These are phyloP conservation scores for Jordanella pulchra DNA, from an alignment of 2,797 vertebrate genomes.

Conservation along the genomic window DNA sequence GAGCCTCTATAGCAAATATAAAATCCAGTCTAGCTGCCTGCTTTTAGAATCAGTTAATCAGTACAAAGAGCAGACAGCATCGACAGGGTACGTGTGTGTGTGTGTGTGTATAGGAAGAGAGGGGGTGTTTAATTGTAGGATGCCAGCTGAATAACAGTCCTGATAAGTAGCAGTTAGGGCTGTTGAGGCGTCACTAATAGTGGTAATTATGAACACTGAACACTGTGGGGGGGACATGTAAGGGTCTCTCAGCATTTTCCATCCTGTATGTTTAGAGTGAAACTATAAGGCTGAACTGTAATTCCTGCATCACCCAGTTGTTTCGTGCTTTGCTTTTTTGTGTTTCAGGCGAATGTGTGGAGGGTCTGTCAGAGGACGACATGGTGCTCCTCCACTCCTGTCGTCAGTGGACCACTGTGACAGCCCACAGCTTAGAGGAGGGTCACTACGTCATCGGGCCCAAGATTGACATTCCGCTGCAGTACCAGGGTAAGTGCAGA, in stretches of 20 bases:
- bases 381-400: conserved; percentile 94
- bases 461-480: conserved; percentile 96
- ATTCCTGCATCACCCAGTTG: neutral
- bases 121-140: conserved; percentile 64
- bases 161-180: conserved; percentile 55
- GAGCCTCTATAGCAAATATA: too few relatives aligned
- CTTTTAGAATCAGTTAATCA: neutral
- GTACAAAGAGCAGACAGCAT: too few relatives aligned
- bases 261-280: conserved; percentile 7
- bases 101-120: conserved; percentile 22
- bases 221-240: conserved; percentile 25
- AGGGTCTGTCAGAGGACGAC: conserved; percentile 91
- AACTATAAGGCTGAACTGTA: conserved; percentile 17
- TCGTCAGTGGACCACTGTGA: conserved; percentile 97
- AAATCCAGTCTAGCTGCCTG: too few relatives aligned
- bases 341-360: conserved; percentile 88
- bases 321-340: conserved; percentile 10
- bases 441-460: conserved; percentile 97
- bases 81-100: too few relatives aligned
- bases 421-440: conserved; percentile 94
- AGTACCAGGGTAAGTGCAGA: conserved; percentile 88
- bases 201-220: conserved; percentile 63
- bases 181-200: conserved; percentile 56
- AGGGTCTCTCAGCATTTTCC: conserved; percentile 35
- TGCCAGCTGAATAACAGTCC: conserved; percentile 53